These are phyloP conservation scores for Drosophila imparisetae DNA, from an alignment of 2,888 invertebrate species.

Conservation along the genomic window DNA sequence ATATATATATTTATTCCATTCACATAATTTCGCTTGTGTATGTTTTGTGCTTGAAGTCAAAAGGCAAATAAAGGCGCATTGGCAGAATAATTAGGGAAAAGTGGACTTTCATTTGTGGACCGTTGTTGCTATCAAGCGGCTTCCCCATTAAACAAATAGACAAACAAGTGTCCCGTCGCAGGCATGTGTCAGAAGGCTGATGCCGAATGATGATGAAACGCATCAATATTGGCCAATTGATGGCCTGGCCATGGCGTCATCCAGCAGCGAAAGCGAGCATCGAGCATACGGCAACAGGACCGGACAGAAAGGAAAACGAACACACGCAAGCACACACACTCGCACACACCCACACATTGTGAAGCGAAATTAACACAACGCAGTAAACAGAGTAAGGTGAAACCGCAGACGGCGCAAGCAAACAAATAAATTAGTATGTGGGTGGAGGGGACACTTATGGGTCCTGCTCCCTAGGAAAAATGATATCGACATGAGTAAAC, in stretches of 20 bases:
- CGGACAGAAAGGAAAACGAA: background rate
- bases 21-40: background rate
- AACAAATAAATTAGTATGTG: constrained; percentile 46
- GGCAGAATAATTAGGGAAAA: constrained; percentile 54
- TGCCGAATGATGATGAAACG: constrained; percentile 41
- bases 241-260: constrained; percentile 49
- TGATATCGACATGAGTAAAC: constrained; percentile 77
- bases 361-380: constrained; percentile 50
- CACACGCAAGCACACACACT: background rate
- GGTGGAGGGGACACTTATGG: constrained; percentile 20
- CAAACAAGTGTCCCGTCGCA: constrained; percentile 47
- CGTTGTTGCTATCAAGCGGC: constrained; percentile 21
- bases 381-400: constrained; percentile 21
- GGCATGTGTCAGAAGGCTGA: constrained; percentile 5
- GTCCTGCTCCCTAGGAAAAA: constrained; percentile 55
- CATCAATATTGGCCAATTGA: constrained; percentile 12
- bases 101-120: constrained; percentile 47
- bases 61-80: constrained; percentile 30
- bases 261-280: background rate
- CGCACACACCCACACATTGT: constrained; percentile 33
- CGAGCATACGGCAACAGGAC: constrained; percentile 19
- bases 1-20: background rate
- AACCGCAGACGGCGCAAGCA: constrained; percentile 29
- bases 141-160: constrained; percentile 54
- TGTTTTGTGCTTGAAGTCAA: constrained; percentile 8